These are phyloP conservation scores for Kryptopterus vitreolus DNA, from an alignment of 2,797 vertebrate genomes.

Conservation along the genomic window DNA sequence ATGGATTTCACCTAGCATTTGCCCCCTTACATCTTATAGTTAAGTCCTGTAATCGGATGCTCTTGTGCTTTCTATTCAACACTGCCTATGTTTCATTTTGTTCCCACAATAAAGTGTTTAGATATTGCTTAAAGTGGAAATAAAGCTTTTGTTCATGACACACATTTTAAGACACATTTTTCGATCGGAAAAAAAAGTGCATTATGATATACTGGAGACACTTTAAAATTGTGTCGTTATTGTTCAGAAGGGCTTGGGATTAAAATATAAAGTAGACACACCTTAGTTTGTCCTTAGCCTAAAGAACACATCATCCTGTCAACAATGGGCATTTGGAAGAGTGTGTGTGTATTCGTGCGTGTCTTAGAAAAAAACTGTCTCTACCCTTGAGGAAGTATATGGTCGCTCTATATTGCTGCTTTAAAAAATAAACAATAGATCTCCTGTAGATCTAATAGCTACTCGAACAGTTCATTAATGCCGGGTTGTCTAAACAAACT, in stretches of 20 bases:
- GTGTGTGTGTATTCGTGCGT: background rate
- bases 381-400: constrained; percentile 61
- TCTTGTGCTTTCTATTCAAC: constrained; percentile 12
- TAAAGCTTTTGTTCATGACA: background rate
- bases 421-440: constrained; percentile 65
- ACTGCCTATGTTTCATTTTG: constrained; percentile 31
- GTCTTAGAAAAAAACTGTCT: constrained; percentile 54
- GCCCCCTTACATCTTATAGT: constrained; percentile 61
- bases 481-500: constrained; percentile 57
- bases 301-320: background rate
- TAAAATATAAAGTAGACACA: constrained; percentile 22
- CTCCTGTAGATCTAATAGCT: constrained; percentile 53
- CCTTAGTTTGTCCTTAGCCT: constrained; percentile 3
- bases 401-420: constrained; percentile 59
- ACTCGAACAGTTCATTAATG: constrained; percentile 56
- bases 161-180: background rate
- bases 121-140: background rate
- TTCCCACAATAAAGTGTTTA: constrained; percentile 27
- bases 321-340: background rate
- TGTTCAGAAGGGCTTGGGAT: background rate
- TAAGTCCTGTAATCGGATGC: constrained; percentile 42
- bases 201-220: background rate
- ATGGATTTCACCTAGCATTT: constrained; percentile 70
- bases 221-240: background rate
- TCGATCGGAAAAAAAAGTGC: background rate